Conservation (phyloP, 2,113 vertebrate genomes). For the Chaenogobius annularis region DNA sequence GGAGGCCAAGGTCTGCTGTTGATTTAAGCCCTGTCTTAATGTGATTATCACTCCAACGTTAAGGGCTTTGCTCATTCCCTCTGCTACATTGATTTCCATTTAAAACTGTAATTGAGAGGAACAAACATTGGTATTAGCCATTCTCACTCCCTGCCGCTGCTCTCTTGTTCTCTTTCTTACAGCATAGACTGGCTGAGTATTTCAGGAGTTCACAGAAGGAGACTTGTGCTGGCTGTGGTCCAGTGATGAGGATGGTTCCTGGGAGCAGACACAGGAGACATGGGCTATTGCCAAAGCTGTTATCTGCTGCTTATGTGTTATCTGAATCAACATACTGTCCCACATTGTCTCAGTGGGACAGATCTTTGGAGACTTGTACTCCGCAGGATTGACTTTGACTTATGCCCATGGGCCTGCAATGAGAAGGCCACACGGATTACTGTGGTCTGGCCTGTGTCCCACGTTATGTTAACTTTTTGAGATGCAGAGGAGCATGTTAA, state of each 20-base stretch:
- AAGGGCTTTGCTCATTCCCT: slow-evolving; percentile 71
- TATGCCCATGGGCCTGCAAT: slow-evolving; percentile 16
- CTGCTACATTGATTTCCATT: slow-evolving; percentile 83
- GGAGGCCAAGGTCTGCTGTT: slow-evolving; percentile 74
- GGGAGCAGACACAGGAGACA: slow-evolving; percentile 41
- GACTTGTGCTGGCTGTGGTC: slow-evolving; percentile 39
- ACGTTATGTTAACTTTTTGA: slow-evolving; percentile 56
- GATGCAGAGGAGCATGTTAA: slow-evolving; percentile 25
- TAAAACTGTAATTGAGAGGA: slow-evolving; percentile 81
- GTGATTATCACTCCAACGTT: slow-evolving; percentile 71
- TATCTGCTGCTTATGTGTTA: slow-evolving; percentile 41
- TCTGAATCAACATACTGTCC: slow-evolving; percentile 32
- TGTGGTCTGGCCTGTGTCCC: slow-evolving; percentile 34
- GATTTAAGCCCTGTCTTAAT: slow-evolving; percentile 77
- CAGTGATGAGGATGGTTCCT: slow-evolving; percentile 45
- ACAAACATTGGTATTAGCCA: slow-evolving; percentile 80
- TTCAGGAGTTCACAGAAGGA: slow-evolving; percentile 36
- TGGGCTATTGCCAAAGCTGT: slow-evolving; percentile 52
- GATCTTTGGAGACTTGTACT: slow-evolving; percentile 23
- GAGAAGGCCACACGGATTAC: slow-evolving; percentile 52
- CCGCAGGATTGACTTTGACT: slow-evolving; percentile 17
- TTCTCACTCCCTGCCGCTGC: slow-evolving; percentile 46
- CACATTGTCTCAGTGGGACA: slow-evolving; percentile 33
- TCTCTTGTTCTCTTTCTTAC: slow-evolving; percentile 52
- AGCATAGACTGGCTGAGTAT: slow-evolving; percentile 40